Conservation (phyloP, 2,113 vertebrate species). For the Gopherus evgoodei region DNA sequence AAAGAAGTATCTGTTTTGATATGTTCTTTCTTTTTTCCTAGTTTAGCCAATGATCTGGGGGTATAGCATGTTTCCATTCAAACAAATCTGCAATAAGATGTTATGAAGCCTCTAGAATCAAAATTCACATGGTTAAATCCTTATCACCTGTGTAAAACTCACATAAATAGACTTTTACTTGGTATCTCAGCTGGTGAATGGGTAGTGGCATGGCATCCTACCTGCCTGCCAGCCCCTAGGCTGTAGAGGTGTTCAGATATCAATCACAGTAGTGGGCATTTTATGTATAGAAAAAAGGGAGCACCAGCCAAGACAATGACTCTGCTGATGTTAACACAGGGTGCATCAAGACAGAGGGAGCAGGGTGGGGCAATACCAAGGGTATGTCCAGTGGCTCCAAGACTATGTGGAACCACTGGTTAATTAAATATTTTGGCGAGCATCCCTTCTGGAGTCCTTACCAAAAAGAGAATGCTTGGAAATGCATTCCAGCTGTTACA, state of each 20-base stretch:
- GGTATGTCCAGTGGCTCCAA: not conserved
- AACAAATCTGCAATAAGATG: not conserved
- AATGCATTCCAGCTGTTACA: fast-evolving
- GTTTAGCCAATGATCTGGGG: fast-evolving
- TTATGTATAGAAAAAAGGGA: fast-evolving
- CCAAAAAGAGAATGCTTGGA: not conserved
- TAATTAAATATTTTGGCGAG: not conserved
- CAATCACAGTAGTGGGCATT: fast-evolving
- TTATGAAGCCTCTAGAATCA: not conserved
- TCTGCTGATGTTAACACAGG: fast-evolving
- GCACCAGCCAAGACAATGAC: not conserved
- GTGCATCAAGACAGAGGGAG: not conserved
- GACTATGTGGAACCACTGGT: not conserved
- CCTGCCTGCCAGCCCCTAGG: not conserved
- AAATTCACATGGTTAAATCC: fast-evolving
- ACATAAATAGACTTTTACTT: not conserved
- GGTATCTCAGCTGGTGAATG: not conserved
- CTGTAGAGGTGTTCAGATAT: fast-evolving
- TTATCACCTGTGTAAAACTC: fast-evolving
- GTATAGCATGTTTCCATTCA: not conserved
- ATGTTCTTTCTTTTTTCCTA: not conserved
- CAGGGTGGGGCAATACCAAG: not conserved
- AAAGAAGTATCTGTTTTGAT: not conserved
- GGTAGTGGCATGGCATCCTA: not conserved
- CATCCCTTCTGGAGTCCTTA: not conserved